phyloP scores from a whole-genome alignment of 2,113 vertebrate species.

The Vicugna pacos region DNA sequence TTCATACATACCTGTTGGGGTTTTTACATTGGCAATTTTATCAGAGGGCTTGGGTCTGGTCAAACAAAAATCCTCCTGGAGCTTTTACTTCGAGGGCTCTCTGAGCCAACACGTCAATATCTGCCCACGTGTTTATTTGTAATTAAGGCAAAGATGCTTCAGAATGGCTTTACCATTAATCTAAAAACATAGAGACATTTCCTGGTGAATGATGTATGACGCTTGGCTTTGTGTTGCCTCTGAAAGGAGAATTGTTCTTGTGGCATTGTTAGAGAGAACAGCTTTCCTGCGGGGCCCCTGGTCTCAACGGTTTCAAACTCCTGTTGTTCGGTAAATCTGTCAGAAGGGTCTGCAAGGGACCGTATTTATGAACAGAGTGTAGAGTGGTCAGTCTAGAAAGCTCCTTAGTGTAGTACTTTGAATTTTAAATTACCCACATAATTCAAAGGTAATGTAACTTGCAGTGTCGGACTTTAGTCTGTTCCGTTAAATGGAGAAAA shows the following conservation, averaged over 20 bases:
- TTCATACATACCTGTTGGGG: background rate
- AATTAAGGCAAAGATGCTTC: conserved; percentile 74
- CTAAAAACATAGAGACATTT: conserved; percentile 34
- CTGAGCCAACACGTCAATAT: background rate
- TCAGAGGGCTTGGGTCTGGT: background rate
- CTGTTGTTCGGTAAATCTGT: conserved; percentile 81
- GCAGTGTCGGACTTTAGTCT: conserved; percentile 88
- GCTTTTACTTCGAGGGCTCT: background rate
- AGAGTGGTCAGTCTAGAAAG: conserved; percentile 91
- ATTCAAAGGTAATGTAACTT: conserved; percentile 97
- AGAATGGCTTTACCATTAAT: conserved; percentile 59
- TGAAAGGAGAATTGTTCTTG: conserved; percentile 34
- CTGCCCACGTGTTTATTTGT: conserved; percentile 68
- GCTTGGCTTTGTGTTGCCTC: conserved; percentile 66
- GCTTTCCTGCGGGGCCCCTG: conserved; percentile 33
- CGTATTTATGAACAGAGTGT: conserved; percentile 87
- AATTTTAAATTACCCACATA: conserved; percentile 97
- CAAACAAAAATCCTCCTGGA: background rate
- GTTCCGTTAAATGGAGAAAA: conserved; percentile 91
- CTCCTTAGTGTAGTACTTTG: conserved; percentile 95
- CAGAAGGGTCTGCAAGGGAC: conserved; percentile 84
- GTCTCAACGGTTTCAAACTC: conserved; percentile 78
- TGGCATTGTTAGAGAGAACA: background rate
- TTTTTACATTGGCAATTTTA: background rate
- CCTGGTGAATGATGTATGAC: conserved; percentile 46